Evolutionary conservation across 2,888 invertebrate genomes (phyloP).

Genomic region (Phoronis australis): DNA sequence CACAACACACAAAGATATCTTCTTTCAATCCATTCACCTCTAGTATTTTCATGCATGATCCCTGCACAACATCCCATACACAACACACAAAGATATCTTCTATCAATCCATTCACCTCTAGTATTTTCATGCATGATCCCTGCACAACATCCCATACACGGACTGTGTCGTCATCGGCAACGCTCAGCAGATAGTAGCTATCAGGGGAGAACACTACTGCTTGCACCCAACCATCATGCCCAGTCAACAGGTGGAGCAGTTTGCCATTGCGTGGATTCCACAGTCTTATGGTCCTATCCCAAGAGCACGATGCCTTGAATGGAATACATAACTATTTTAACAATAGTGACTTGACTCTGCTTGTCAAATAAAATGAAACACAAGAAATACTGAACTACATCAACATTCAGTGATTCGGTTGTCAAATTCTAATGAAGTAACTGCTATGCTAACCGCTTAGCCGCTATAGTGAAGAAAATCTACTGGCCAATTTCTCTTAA

Average conservation of each 20-base stretch:
- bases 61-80: conserved; percentile 47
- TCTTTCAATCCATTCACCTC: too few species aligned
- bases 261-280: conserved; percentile 44
- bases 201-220: conserved; percentile 46
- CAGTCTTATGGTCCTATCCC: conserved; percentile 45
- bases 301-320: conserved; percentile 50
- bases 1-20: too few species aligned
- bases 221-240: conserved; percentile 47
- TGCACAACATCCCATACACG: conserved; percentile 45
- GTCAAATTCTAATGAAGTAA: too few species aligned
- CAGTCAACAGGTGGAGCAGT: conserved; percentile 25
- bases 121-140: conserved; percentile 37
- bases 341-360: too few species aligned
- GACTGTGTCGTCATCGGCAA: conserved; percentile 45
- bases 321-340: too few species aligned
- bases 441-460: too few species aligned
- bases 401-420: too few species aligned
- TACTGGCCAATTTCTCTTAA: too few species aligned
- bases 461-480: too few species aligned
- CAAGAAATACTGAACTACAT: too few species aligned
- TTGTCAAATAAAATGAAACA: too few species aligned
- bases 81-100: too few species aligned
- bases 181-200: conserved; percentile 41
- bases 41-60: conserved; percentile 38
- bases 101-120: conserved; percentile 27